These are phyloP conservation scores for Jacana jacana DNA, from an alignment of 2,113 vertebrate species.

Conservation along the genomic window DNA sequence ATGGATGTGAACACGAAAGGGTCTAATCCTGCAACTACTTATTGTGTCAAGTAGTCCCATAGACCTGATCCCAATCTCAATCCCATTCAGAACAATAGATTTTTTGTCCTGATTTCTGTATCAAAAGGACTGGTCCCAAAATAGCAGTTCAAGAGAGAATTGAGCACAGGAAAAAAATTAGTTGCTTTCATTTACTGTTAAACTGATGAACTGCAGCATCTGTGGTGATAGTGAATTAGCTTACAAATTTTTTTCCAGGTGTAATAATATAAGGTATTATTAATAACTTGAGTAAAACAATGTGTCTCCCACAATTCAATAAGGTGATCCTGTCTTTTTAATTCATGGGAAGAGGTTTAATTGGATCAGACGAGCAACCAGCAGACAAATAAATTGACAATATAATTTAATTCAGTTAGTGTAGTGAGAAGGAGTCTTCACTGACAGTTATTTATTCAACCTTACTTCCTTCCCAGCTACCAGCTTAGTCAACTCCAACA, in stretches of 20 bases:
- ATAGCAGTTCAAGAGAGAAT: neutral
- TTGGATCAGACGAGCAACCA: neutral
- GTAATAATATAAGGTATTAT: neutral
- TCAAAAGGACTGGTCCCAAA: neutral
- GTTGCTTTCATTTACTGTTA: neutral
- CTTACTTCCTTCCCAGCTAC: neutral
- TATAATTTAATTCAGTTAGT: neutral
- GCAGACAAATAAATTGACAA: conserved; percentile 21
- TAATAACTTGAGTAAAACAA: neutral
- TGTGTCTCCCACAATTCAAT: neutral
- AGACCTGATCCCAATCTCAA: neutral
- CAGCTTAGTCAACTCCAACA: neutral
- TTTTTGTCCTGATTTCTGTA: neutral
- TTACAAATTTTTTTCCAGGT: neutral
- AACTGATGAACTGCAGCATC: neutral
- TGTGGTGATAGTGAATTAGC: neutral
- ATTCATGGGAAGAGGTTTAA: conserved; percentile 11
- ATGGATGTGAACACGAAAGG: neutral
- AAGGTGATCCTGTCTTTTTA: neutral
- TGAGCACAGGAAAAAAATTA: neutral
- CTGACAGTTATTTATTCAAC: neutral
- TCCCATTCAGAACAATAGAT: neutral
- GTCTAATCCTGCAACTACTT: neutral
- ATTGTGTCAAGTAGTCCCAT: neutral
- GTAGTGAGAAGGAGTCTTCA: neutral